Evolutionary conservation across 2,113 vertebrate species (phyloP).

Genomic region (Oreotrochilus melanogaster): DNA sequence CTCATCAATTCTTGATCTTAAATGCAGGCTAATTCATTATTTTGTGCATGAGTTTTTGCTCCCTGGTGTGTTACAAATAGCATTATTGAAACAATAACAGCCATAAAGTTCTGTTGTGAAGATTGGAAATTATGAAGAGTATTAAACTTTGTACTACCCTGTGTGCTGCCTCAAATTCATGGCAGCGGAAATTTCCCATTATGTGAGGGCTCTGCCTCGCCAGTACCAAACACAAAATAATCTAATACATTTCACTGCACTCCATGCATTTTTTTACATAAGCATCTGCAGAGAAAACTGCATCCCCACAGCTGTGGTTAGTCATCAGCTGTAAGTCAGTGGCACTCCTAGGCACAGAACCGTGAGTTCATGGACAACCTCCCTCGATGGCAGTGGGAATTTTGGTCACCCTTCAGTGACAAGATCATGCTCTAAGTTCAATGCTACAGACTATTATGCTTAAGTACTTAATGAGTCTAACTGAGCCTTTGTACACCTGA

Average conservation of each 20-base stretch:
- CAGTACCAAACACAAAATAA: conserved; percentile 27
- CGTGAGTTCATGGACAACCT: background rate
- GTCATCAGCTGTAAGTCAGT: background rate
- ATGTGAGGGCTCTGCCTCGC: conserved; percentile 18
- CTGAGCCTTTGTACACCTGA: background rate
- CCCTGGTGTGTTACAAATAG: conserved; percentile 56
- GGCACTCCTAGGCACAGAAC: accelerated
- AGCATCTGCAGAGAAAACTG: conserved; percentile 48
- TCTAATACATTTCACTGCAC: conserved; percentile 14
- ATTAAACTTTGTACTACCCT: conserved; percentile 37
- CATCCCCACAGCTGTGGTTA: conserved; percentile 34
- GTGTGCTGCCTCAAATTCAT: conserved; percentile 50
- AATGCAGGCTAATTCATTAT: conserved; percentile 41
- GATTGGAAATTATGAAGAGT: conserved; percentile 29
- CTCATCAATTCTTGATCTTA: conserved; percentile 58
- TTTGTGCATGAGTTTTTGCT: conserved; percentile 33
- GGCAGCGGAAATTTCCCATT: conserved; percentile 53
- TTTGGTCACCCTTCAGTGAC: background rate
- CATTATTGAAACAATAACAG: conserved; percentile 59
- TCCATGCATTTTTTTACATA: conserved; percentile 28
- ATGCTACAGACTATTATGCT: background rate
- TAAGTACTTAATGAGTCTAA: background rate
- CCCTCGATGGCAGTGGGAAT: background rate
- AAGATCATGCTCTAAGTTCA: background rate
- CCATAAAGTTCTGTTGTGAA: conserved; percentile 34